phyloP scores from a whole-genome alignment of 2,113 vertebrate genomes.

The Sebastes fasciatus region DNA sequence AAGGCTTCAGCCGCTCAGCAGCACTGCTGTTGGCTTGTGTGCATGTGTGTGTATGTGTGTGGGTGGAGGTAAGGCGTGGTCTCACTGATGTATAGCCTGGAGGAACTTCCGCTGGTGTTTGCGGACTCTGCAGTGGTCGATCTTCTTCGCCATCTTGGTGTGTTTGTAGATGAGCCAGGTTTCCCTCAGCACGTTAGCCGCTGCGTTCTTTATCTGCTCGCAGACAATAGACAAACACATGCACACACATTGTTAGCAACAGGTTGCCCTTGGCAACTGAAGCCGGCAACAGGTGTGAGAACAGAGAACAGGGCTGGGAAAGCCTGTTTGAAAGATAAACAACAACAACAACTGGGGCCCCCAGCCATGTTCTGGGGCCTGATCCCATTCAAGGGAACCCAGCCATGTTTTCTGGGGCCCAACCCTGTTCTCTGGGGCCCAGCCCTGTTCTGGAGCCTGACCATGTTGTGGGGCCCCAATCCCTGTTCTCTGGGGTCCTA shows the following conservation, averaged over 20 bases:
- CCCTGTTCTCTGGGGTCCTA: too few species aligned
- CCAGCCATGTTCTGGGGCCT: too few species aligned
- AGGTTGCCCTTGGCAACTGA: slow-evolving; percentile 69
- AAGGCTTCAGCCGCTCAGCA: slow-evolving; percentile 45
- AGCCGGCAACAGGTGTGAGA: slow-evolving; percentile 59
- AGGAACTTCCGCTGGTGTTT: slow-evolving; percentile 99
- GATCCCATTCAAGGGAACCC: too few species aligned
- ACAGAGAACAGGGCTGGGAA: neutral
- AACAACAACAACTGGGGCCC: neutral
- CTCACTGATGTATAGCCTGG: slow-evolving; percentile 99
- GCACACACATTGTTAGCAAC: slow-evolving; percentile 69
- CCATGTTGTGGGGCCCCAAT: too few species aligned
- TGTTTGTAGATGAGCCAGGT: slow-evolving; percentile 99
- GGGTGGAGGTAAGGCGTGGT: slow-evolving; percentile 33
- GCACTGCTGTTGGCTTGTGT: slow-evolving; percentile 5
- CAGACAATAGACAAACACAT: slow-evolving; percentile 50
- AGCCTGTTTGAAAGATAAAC: neutral
- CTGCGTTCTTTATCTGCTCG: slow-evolving; percentile 95
- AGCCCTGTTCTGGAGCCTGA: neutral
- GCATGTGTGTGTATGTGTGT: slow-evolving; percentile 18
- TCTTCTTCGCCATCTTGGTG: slow-evolving; percentile 97
- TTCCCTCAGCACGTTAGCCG: slow-evolving; percentile 95
- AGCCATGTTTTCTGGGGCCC: neutral
- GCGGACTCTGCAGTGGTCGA: slow-evolving; percentile 96
- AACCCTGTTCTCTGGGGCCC: neutral